Conservation (phyloP, 2,797 vertebrate genomes). For the Dromococcyx pavoninus region DNA sequence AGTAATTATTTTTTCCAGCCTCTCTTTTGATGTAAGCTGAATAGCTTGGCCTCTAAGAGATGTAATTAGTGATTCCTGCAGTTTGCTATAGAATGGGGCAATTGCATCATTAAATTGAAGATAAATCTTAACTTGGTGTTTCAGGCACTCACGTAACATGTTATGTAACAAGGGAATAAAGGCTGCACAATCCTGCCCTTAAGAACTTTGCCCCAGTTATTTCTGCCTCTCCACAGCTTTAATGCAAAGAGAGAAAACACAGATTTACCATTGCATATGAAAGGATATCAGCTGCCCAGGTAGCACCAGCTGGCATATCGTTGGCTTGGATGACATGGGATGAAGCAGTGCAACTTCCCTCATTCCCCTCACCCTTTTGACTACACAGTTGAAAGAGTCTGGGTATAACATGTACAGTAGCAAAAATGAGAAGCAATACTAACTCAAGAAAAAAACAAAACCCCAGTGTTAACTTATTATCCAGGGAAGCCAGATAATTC, state of each 20-base stretch:
- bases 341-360: background rate
- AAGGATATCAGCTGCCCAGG: background rate
- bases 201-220: constrained; percentile 8
- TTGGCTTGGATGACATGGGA: background rate
- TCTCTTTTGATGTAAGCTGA: constrained; percentile 35
- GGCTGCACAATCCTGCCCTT: background rate
- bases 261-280: background rate
- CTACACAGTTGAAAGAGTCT: background rate
- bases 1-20: constrained; percentile 54
- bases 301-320: background rate
- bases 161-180: constrained; percentile 18
- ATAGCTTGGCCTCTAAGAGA: constrained; percentile 35
- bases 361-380: background rate
- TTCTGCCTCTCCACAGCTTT: background rate
- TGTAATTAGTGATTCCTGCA: constrained; percentile 51
- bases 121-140: background rate
- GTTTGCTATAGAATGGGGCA: background rate
- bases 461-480: background rate
- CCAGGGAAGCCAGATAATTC: background rate
- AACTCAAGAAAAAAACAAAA: background rate
- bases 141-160: background rate
- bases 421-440: background rate
- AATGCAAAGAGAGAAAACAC: background rate
- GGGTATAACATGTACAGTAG: background rate
- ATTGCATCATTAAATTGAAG: constrained; percentile 17